Evolutionary conservation across 2,797 vertebrate species (phyloP), one percentile per base, ranked within the genome.

Genomic region (Acrossocheilus wenchowensis): DNA sequence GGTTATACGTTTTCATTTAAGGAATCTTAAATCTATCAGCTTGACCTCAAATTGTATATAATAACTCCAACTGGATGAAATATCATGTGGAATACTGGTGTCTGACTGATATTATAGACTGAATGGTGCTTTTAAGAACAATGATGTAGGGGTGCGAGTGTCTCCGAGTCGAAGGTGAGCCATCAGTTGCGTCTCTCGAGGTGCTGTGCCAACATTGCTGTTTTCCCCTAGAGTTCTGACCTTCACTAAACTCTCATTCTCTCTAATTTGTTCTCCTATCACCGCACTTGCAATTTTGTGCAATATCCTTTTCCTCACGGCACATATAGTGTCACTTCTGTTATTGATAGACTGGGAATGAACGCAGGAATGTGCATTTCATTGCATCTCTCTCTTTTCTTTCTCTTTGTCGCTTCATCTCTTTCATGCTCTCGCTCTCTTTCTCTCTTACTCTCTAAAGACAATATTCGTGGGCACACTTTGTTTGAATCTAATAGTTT

Each of bases 11-110:
- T 94, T 91, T 93, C 90, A 90, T 87, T 90, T 90, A 74, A 87
- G 91, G 89, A 90, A 93, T 92, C 90, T 89, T 91, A 92, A 94
- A 93, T 94, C 86, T 92, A 90, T 92, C 92, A 93, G 93, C 90
- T 91, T 92, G 92, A 92, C 93, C 92, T 93, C 91, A 93, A 92
- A 93, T 90, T 89, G 87, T 87, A 66, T 78, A 82, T 83, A 87
- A 87, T 84, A 87, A 87, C 83, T 50, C 11, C 71, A 85, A 50
- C 80, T 72, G 81, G 75, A 73, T 57, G 74, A 91, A 91, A 88
- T 90, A 91, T 90, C 91, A 91, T 91, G 89, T 91, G 91, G 89
- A 90, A 88, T 91, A 93, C 60, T 85, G 68, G 72, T 23, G 8
- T 86, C 71, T 86, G 23, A 41, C 30, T 74, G 82, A 82, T 84